A percentile compares a stretch with the other conserved stretches of the same genome.
phyloP scores from a whole-genome alignment of 2,888 invertebrate genomes.

The Thumatha senex region DNA sequence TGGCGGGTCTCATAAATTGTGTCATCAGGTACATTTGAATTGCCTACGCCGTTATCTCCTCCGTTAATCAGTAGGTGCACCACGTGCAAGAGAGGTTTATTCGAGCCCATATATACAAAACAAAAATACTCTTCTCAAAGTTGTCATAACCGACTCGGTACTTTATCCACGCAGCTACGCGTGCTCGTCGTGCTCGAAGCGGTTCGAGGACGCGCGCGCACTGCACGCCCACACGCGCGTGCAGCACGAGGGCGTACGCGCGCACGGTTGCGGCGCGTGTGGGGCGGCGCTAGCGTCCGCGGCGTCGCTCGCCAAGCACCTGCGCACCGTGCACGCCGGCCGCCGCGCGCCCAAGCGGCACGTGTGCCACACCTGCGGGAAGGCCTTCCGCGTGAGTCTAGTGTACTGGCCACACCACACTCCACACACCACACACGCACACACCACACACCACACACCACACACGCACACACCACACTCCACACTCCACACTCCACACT shows the following conservation, averaged over 20 bases:
- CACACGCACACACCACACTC: neutral
- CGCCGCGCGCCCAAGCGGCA: constrained; percentile 48
- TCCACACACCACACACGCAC: neutral
- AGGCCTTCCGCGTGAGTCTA: constrained; percentile 63
- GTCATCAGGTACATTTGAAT: too few relatives aligned
- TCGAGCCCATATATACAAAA: too few relatives aligned
- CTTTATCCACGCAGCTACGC: too few relatives aligned
- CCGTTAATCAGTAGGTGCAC: too few relatives aligned
- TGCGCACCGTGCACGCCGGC: constrained; percentile 52
- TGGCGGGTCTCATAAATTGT: too few relatives aligned
- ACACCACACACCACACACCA: neutral
- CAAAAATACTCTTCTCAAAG: too few relatives aligned
- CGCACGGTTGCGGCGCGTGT: constrained; percentile 64
- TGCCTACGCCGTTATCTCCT: too few relatives aligned
- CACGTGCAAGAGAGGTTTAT: too few relatives aligned
- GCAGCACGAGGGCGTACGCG: constrained; percentile 67
- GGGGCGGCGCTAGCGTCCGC: constrained; percentile 65
- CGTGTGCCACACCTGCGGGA: constrained; percentile 70
- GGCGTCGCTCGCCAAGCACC: constrained; percentile 60
- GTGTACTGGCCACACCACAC: too few relatives aligned
- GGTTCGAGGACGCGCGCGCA: constrained; percentile 43
- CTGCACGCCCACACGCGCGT: constrained; percentile 52
- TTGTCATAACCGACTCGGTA: too few relatives aligned
- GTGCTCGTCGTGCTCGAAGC: constrained; percentile 57
- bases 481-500: neutral